phyloP scores from a whole-genome alignment of 2,797 vertebrate genomes.

The Limosa lapponica region DNA sequence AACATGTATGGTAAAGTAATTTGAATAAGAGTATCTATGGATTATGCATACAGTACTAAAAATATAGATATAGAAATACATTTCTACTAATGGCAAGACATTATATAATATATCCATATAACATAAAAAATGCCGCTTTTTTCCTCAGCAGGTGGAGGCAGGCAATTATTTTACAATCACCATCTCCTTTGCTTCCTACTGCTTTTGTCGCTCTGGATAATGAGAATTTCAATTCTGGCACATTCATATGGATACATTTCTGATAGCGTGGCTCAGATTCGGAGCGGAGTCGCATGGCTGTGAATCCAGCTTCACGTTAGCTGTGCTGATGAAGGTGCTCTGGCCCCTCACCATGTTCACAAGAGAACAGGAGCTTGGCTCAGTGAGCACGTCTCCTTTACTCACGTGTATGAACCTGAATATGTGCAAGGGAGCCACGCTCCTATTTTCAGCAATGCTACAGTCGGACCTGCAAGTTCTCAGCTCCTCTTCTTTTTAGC shows the following conservation, averaged over 20 bases:
- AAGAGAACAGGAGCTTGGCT: neutral
- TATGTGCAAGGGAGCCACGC: neutral
- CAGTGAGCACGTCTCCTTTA: neutral
- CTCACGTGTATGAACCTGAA: neutral
- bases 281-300: neutral
- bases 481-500: neutral
- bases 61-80: neutral
- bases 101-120: neutral
- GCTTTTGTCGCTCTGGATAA: neutral
- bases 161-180: conserved; percentile 7
- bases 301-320: fast-evolving
- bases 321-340: neutral
- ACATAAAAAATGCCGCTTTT: neutral
- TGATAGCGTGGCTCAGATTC: neutral
- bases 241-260: neutral
- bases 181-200: neutral
- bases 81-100: neutral
- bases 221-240: neutral
- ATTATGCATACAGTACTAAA: neutral
- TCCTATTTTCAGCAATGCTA: neutral
- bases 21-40: neutral
- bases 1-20: neutral
- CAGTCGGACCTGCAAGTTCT: neutral
- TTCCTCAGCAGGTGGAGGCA: neutral
- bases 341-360: neutral